These are phyloP conservation scores for Paracentrotus lividus DNA, from an alignment of 53 echinoderm and acorn worm species.

Conservation along the genomic window DNA sequence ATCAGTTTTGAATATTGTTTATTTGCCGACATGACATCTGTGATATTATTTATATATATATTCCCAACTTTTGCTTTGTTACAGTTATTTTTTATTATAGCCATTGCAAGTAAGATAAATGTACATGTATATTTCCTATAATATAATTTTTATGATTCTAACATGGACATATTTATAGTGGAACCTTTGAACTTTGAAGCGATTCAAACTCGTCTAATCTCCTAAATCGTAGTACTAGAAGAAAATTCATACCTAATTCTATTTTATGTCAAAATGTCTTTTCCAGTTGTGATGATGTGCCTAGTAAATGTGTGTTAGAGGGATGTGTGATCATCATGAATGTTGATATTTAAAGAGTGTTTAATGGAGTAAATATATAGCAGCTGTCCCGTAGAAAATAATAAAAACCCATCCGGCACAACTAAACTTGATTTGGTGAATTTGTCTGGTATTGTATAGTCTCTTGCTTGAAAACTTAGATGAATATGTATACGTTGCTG, in stretches of 20 bases:
- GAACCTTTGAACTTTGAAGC: background rate
- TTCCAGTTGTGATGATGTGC: constrained; percentile 23
- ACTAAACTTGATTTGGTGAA: background rate
- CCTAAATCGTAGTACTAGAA: constrained; percentile 12
- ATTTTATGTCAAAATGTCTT: background rate
- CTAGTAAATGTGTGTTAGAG: background rate
- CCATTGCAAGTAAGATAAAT: background rate
- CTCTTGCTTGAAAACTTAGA: background rate
- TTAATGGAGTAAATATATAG: background rate
- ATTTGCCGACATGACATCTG: background rate
- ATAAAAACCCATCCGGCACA: background rate
- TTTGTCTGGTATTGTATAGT: background rate
- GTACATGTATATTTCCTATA: background rate
- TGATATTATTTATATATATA: constrained; percentile 44
- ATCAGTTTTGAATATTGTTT: background rate
- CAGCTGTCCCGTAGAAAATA: background rate
- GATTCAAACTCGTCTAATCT: background rate
- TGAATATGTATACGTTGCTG: too few species aligned
- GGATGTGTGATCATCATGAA: background rate
- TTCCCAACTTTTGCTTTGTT: constrained; percentile 1
- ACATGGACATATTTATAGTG: background rate
- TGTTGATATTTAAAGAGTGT: constrained; percentile 1
- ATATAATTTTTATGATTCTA: background rate
- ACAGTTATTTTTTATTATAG: background rate
- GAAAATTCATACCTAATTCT: background rate